Evolutionary conservation across 2,888 invertebrate genomes (phyloP), one percentile per base, ranked within the genome.

Genomic region (Trissolcus brochymenae): DNA sequence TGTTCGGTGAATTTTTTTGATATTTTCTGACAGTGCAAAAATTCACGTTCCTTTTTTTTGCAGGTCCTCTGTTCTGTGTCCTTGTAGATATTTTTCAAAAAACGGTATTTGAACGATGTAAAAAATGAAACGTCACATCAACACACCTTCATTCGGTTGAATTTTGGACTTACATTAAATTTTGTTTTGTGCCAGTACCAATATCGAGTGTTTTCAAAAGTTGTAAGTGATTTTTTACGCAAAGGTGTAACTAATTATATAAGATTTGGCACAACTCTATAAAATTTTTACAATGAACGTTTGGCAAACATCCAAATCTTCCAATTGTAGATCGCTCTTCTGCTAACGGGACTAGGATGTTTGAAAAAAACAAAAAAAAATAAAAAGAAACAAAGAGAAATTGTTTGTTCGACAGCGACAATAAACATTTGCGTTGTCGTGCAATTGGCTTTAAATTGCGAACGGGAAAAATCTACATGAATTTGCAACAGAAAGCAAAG

Each of bases 371-470:
- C 3, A 43, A 43, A 3, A 4, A 46, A 46, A n/a, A 46, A 46
- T 1, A 17, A 51, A 19, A 51, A 51, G 19, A 65, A 64, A 59
- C 49, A 75, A 68, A 68, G 67, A 68, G 53, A 55, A 67, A 76
- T 43, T 76, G 70, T 76, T 76, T 76, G 76, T 76, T 54, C 70
- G 46, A 65, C 61, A 53, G 65, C 54, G 68, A 70, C 70, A 70
- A 76, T 76, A 76, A 76, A 76, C 71, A 76, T 76, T 71, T 76
- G 67, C 55, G 71, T 49, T 62, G 66, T 76, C 62, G 67, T 56
- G 53, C 61, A 72, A 76, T 72, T 72, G 76, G 76, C 76, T 76
- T 72, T 71, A 71, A 76, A 71, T 76, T 66, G 71, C 67, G 50
- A 35, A 67, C 62, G 62, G 54, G 29, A 60, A 65, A 62, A 76